Base-by-base conservation (phyloP, 2,797 vertebrate species). In the Scyliorhinus canicula region DNA sequence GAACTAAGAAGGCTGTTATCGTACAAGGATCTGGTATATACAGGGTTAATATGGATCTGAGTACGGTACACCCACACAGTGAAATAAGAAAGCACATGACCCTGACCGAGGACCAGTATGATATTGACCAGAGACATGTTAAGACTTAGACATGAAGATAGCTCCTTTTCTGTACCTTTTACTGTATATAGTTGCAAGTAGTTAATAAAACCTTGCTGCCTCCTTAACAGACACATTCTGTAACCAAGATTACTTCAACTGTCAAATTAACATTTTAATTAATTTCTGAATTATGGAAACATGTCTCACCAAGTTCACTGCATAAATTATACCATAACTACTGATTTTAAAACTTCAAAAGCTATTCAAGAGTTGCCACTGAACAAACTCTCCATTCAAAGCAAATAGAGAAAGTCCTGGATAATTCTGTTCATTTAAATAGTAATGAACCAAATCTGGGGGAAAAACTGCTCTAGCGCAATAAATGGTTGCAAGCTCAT, bases 381-480 rank as follows among this genome's bases (percentile, higher is more conserved):
- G 21, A 57, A 19, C 55, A 16, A n/a, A 1, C 31, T 31, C 12
- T 60, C 12, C 31, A 60, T 60, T 86, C 84, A 57, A n/a, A 90
- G 55, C 35, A 55, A n/a, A 16, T 1, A 88, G 1, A 88, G 5
- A 12, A 55, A 31, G 44, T 86, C 40, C n/a, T 57, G 31, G 11
- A 60, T 90, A 35, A 35, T 6, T 31, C 5, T 60, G 84, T 2
- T 55, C 11, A 12, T 86, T 52, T 86, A 12, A 50, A 52, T 86
- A 55, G 35, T 86, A 60, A 60, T n/a, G 12, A 35, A 60, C 1
- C 0, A 55, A 90, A 35, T 57, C 86, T 55, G 52, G 28, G 12
- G 12, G 14, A 0, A 57, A 44, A 21, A 5, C 21, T 16, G 4
- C 1, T 6, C 4, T n/a, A 5, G 14, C 5, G 4, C 12, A n/a